Base-by-base conservation (phyloP, 2,888 invertebrate genomes). In the Heliothis peltigera region DNA sequence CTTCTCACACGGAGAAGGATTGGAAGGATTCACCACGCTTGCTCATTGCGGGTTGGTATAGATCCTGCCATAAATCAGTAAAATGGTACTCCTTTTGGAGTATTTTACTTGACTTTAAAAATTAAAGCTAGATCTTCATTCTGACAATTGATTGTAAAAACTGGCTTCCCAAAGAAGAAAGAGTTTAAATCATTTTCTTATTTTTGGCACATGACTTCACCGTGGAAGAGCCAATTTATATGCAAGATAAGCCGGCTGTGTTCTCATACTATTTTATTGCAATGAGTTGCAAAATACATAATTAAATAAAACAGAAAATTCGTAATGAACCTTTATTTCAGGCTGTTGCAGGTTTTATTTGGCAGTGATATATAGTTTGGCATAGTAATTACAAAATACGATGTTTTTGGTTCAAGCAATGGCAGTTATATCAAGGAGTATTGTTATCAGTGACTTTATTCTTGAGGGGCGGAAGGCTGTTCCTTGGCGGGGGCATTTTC, bases 361-460 rank as follows among this genome's bases (percentile, higher is more conserved):
- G 80, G 80, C 82, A 84, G 79, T 82, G 80, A 65, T 66, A 74
- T 63, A 32, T 10, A 32, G 32, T 32, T 32, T 32, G 70, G 67
- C 62, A 79, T 19, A 62, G 48, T 66, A 70, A 75, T 77, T 80
- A 77, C 54, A 53, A 17, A 43, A 28, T 12, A 75, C 54, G 68
- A 71, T 71, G 57, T 74, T 82, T 87, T 88, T 87, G 87, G 85
- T 86, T 72, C 58, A 35, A 82, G 82, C 79, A 75, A 70, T 61
- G 32, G 43, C 48, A 48, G 0, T 48, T 63, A 7, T 25, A 46
- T 56, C 6, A 7, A 17, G 5, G 18, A 10, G 15, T 46, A 17
- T 56, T 49, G 25, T 35, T 7, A 22, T 7, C 2, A 44, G n/a
- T 15, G 15, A 3, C 5, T 25, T 81, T 71, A 83, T 46, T 75